phyloP scores from a whole-genome alignment of 2,797 vertebrate genomes.

The Lagorchestes hirsutus region DNA sequence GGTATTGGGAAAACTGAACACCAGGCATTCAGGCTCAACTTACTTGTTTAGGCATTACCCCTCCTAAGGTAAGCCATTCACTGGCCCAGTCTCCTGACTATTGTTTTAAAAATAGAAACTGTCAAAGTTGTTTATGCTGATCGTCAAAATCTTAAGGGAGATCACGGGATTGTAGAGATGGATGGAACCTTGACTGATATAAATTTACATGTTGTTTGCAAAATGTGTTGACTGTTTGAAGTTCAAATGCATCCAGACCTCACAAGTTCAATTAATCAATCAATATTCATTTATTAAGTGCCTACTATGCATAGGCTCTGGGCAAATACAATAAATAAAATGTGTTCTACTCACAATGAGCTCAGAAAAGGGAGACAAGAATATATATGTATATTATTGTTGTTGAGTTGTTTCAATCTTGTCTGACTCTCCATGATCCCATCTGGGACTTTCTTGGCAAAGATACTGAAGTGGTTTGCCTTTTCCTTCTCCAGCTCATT shows the following conservation, averaged over 20 bases:
- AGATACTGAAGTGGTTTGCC: neutral
- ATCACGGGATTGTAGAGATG: neutral
- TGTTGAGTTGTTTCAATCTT: neutral
- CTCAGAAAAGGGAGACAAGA: neutral
- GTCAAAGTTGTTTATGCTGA: conserved; percentile 76
- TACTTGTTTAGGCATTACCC: neutral
- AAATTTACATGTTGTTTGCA: conserved; percentile 80
- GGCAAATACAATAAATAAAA: neutral
- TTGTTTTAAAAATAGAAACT: conserved; percentile 39
- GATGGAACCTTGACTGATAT: conserved; percentile 48
- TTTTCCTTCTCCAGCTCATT: neutral
- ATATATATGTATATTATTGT: neutral
- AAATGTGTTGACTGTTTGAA: conserved; percentile 77
- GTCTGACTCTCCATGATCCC: neutral
- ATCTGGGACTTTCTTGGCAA: neutral
- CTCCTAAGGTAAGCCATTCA: neutral
- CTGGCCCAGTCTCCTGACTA: conserved; percentile 58
- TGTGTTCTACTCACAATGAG: neutral
- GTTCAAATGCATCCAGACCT: conserved; percentile 75
- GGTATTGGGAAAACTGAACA: conserved; percentile 69
- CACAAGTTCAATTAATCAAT: conserved; percentile 64
- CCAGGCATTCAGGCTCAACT: conserved; percentile 60
- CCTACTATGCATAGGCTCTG: neutral
- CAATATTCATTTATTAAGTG: neutral
- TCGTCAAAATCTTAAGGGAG: conserved; percentile 71